Conservation (phyloP, 1,140 invertebrate species). For the Contarinia nasturtii region DNA sequence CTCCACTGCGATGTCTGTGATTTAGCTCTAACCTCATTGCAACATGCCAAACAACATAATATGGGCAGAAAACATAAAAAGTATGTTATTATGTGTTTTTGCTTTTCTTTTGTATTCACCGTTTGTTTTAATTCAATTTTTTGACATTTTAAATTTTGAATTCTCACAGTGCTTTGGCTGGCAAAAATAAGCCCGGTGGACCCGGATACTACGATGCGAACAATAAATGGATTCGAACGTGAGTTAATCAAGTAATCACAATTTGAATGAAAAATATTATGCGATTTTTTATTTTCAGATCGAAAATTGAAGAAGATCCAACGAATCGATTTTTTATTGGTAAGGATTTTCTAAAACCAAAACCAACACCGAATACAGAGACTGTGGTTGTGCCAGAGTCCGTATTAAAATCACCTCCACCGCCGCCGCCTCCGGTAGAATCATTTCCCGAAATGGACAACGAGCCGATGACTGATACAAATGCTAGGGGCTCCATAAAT, state of each 20-base stretch:
- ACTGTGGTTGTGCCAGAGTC: no score
- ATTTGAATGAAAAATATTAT: no score
- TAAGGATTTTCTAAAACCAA: conserved; percentile 1
- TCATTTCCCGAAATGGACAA: not conserved
- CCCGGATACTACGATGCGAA: conserved; percentile 19
- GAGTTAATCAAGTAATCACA: no score
- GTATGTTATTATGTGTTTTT: conserved; percentile 5
- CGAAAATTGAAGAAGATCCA: conserved; percentile 4
- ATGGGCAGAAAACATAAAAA: conserved; percentile 25
- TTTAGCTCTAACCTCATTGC: conserved; percentile 21
- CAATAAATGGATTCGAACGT: conserved; percentile 23
- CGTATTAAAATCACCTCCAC: not conserved
- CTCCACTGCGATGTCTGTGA: conserved; percentile 26
- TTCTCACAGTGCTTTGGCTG: conserved; percentile 13
- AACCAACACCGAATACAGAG: not conserved
- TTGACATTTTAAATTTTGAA: conserved; percentile 1
- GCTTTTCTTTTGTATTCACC: not conserved
- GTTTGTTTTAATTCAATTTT: not conserved
- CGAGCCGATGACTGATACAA: no score
- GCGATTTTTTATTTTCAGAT: not conserved
- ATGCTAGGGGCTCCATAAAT: no score
- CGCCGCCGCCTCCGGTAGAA: not conserved
- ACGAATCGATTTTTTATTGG: conserved; percentile 11
- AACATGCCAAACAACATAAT: conserved; percentile 27
- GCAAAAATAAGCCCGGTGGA: conserved; percentile 16